Conservation (phyloP, 2,888 invertebrate genomes). For the Mamestra brassicae region DNA sequence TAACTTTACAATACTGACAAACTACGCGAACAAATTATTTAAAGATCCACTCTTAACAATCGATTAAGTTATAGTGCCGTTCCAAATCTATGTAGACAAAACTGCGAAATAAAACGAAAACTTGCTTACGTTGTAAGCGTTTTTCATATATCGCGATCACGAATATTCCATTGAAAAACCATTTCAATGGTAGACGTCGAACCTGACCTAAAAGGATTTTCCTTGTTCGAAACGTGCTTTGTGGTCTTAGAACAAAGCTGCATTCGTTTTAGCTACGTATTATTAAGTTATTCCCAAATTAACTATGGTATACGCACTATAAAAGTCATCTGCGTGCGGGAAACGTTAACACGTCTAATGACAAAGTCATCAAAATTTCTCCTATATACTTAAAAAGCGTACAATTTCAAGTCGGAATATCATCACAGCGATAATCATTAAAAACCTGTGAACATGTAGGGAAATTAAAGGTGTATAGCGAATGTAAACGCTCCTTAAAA, state of each 20-base stretch:
- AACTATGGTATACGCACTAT: neutral
- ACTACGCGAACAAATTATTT: neutral
- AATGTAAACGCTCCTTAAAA: neutral
- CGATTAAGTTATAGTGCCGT: neutral
- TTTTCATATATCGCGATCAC: neutral
- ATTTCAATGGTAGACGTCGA: conserved; percentile 6
- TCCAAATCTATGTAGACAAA: neutral
- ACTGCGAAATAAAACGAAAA: neutral
- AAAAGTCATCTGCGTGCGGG: neutral
- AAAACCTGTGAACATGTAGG: no score
- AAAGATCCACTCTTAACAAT: neutral
- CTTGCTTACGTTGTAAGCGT: neutral
- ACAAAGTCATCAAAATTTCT: no score
- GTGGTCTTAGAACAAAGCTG: conserved; percentile 3
- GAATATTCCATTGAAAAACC: conserved; percentile 12
- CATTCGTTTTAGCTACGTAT: neutral
- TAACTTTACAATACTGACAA: no score
- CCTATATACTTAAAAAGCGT: no score
- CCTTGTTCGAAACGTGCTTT: conserved; percentile 15
- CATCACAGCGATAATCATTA: no score
- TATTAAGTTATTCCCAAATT: neutral
- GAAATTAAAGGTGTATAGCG: no score
- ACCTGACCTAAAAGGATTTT: neutral
- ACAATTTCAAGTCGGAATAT: no score
- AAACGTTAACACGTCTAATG: no score